Evolutionary conservation across 1,140 invertebrate genomes (phyloP), one percentile per base, ranked within the genome.

Genomic region (Zeugodacus cucurbitae): DNA sequence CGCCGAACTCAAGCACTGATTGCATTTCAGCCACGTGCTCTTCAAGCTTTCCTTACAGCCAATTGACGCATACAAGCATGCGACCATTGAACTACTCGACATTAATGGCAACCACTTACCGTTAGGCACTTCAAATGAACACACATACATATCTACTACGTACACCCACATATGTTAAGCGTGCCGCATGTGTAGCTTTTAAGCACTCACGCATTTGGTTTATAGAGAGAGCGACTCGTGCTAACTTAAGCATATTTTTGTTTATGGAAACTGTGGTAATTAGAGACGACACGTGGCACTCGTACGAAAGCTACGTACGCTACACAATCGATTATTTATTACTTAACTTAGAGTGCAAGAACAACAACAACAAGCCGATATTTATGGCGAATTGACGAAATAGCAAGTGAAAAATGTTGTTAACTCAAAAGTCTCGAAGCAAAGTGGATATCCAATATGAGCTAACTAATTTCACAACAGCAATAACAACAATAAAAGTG

Each of bases 21-120:
- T 44, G 22, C 41, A 44, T 78, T 78, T 44, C 74, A 74, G 74
- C 41, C 74, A 78, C 74, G 74, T 78, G 74, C 74, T 78, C 20
- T 8, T 48, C 22, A 78, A 22, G 74, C 37, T 20, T 48, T 10
- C 7, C 74, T 48, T 48, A 48, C 44, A 48, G 44, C 44, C 44
- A 48, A 44, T 26, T 44, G 6, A n/a, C 62, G 17, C 41, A 70
- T 48, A 67, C 11, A 67, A 59, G 22, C 58, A 59, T 59, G 14
- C 20, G 41, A 78, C 22, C 41, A 41, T 78, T 78, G 32, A 78
- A n/a, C 11, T 32, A 78, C 74, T 78, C n/a, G 41, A 26, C 10
- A n/a, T 44, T 78, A 78, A 48, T 78, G 74, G 37, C 74, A 26
- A n/a, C 37, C 41, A 44, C 74, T 78, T 78, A 78, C 67, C 34